Evolutionary conservation across 2,113 vertebrate genomes (phyloP), one percentile per base, ranked within the genome.

Genomic region (Chlamydotis undulata): DNA sequence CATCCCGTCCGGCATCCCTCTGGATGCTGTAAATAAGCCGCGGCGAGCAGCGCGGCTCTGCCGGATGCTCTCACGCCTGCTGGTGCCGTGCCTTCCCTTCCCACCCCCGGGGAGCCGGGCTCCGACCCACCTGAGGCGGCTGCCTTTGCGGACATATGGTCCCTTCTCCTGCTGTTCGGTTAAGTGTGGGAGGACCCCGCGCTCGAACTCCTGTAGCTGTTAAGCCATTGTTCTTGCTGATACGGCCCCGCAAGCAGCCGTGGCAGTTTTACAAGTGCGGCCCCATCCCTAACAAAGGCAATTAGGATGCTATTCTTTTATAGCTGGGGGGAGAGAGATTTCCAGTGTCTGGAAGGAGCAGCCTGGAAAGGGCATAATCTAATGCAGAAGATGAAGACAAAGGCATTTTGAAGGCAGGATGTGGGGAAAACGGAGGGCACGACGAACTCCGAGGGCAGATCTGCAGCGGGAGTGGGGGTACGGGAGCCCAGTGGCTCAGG

Each of bases 31-130:
- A 53, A 83, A 68, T 41, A 45, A 23, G 70, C 39, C 15, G 5
- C 82, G 15, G 49, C 6, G 7, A 73, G 61, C 45, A 3, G 76
- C 3, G 56, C 15, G 18, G 83, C 91, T 33, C 8, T 35, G 85
- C 93, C 89, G 89, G 96, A 94, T 95, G 92, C 93, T 96, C 95
- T 96, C 97, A 95, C 96, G 89, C 89, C 92, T 71, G 83, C 59
- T 2, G 39, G 85, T 69, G 91, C 92, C 1, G 55, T 63, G 70
- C 83, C 86, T 94, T 91, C 93, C 96, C 95, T 96, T 95, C 95
- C 90, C 96, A 95, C 35, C 96, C 94, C 94, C 65, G 4, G 96
- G 94, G 87, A 87, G 91, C 94, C 28, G 10, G 78, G 89, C 83
- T 74, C 89, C 2, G 10, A 43, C 93, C 95, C 96, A 96, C 96